phyloP scores from a whole-genome alignment of 37 sponge, comb jelly and placozoan genomes.

The Spongia lamella region DNA sequence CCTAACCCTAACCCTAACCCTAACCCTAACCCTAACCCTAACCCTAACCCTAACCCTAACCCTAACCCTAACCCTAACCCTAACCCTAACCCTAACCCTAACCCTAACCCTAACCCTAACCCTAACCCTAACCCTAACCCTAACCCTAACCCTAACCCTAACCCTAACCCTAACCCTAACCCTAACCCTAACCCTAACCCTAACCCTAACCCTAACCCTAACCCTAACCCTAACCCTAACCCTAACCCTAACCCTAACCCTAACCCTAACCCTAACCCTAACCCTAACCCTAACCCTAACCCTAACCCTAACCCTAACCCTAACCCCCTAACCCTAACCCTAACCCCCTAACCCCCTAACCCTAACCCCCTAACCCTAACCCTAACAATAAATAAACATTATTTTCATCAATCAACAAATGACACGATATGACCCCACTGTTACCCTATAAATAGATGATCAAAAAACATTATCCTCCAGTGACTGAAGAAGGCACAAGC shows the following conservation, averaged over 20 bases:
- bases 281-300: constrained; percentile 39
- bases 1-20: constrained; percentile 39
- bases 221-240: constrained; percentile 39
- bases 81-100: constrained; percentile 39
- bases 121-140: constrained; percentile 39
- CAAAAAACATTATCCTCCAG: too few relatives aligned
- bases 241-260: constrained; percentile 39
- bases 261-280: constrained; percentile 39
- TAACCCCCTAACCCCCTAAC: too few relatives aligned
- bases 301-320: constrained; percentile 39
- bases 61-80: constrained; percentile 39
- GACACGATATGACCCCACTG: too few relatives aligned
- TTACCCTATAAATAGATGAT: too few relatives aligned
- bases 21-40: constrained; percentile 39
- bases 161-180: constrained; percentile 39
- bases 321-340: too few relatives aligned
- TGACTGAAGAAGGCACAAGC: too few relatives aligned
- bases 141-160: constrained; percentile 39
- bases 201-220: constrained; percentile 39
- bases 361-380: too few relatives aligned
- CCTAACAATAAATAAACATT: too few relatives aligned
- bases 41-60: constrained; percentile 39
- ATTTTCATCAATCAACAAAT: too few relatives aligned
- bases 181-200: constrained; percentile 39
- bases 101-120: constrained; percentile 39